Base-by-base conservation (phyloP, 2,113 vertebrate species). In the Protomyctophum bolini region DNA sequence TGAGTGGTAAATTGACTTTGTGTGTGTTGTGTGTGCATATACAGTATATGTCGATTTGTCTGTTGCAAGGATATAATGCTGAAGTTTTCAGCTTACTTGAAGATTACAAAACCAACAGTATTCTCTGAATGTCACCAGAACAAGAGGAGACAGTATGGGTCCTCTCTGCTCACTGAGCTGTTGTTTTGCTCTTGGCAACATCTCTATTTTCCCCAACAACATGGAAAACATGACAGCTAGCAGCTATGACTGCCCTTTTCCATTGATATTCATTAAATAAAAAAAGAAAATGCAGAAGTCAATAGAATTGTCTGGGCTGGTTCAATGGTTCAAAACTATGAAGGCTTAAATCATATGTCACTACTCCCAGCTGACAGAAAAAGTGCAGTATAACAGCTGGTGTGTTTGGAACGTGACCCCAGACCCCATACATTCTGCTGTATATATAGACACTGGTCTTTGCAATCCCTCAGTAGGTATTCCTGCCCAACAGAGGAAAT, bases 371-470 rank as follows among this genome's bases (percentile, higher is more conserved):
- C 72, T 65, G 55, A 65, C 50, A 67, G 1, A 66, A 15, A 63
- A 76, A 60, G 50, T 59, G 48, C 57, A 10, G 64, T 48, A 14
- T 45, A 74, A 71, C 85, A 85, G 85, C 79, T 88, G 86, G 9
- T 58, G 48, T 66, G 73, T 61, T 74, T 63, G 58, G 45, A 72
- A 66, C 14, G 45, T 58, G 72, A 29, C 58, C 51, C 46, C 60
- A 49, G 64, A 63, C 71, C 21, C 71, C 21, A 56, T 73, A 58
- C 67, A 67, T 80, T 79, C 75, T 70, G 71, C 58, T 85, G 81
- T 84, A 91, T 73, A 87, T 86, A 86, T 89, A 88, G 82, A 83
- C 67, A 8, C 49, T 4, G 76, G 65, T 71, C 63, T 61, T 76
- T 10, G 12, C 48, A 60, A 64, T 63, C 60, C 71, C 52, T 63